phyloP scores from a whole-genome alignment of 1,140 invertebrate genomes.

The Trinorchestia longiramus region DNA sequence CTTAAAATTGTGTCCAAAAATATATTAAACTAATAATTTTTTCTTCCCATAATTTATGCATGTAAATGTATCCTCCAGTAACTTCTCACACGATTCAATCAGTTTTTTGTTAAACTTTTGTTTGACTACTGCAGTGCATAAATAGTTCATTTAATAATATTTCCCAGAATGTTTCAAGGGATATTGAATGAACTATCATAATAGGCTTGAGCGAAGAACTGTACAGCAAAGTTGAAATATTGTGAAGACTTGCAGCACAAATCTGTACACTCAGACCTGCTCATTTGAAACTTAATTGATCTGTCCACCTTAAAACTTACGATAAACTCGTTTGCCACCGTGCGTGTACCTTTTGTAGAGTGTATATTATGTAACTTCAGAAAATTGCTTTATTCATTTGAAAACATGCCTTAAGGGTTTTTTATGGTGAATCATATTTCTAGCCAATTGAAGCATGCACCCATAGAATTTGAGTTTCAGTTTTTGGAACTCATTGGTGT shows the following conservation, averaged over 20 bases:
- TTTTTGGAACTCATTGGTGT: not conserved
- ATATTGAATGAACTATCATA: no score
- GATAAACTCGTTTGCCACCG: not conserved
- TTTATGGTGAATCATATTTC: not conserved
- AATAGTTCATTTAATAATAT: no score
- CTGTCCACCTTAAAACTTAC: not conserved
- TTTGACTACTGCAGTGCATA: no score
- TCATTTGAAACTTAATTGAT: not conserved
- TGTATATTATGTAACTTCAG: not conserved
- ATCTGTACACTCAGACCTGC: not conserved
- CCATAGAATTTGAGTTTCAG: not conserved
- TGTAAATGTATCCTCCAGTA: no score
- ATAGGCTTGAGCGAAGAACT: no score
- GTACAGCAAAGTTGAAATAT: no score
- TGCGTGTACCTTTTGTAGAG: not conserved
- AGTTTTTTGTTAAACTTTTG: no score
- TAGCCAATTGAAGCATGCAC: not conserved
- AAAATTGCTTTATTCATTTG: not conserved
- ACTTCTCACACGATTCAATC: no score
- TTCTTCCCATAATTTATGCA: no score
- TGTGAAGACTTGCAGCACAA: not conserved
- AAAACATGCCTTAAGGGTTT: not conserved
- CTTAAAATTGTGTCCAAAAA: no score
- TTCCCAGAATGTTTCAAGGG: no score
- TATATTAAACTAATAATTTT: no score